Percentiles rank a stretch among this genome's conserved stretches.
Evolutionary conservation across 2,888 invertebrate genomes (phyloP).

Genomic region (Lycophotia porphyrea): DNA sequence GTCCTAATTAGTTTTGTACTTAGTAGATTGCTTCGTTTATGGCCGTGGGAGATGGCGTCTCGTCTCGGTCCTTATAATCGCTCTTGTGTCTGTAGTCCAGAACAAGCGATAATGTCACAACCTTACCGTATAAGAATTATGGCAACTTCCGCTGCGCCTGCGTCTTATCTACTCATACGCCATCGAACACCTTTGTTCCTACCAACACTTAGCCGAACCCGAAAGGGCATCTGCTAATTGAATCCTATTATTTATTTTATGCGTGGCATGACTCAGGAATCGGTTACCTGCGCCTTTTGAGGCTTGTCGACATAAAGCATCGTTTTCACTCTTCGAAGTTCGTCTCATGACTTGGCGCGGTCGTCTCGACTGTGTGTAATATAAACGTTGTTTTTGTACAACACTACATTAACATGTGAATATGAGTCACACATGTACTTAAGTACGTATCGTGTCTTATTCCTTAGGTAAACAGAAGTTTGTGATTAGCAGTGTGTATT

Average conservation of each 20-base stretch:
- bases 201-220: constrained; percentile 76
- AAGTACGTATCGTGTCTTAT: constrained; percentile 67
- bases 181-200: constrained; percentile 80
- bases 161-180: constrained; percentile 74
- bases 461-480: constrained; percentile 67
- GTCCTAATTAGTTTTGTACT: constrained; percentile 43
- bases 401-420: constrained; percentile 69
- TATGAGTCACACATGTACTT: constrained; percentile 70
- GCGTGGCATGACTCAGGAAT: constrained; percentile 72
- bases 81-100: constrained; percentile 12
- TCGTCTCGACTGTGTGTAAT: constrained; percentile 44
- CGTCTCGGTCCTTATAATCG: constrained; percentile 12
- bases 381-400: constrained; percentile 67
- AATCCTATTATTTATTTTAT: constrained; percentile 79
- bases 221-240: constrained; percentile 79
- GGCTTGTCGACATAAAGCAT: constrained; percentile 46
- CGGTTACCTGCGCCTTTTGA: constrained; percentile 65
- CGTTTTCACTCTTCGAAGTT: constrained; percentile 53
- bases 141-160: constrained; percentile 80
- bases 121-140: constrained; percentile 66
- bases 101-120: constrained; percentile 56
- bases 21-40: constrained; percentile 29
- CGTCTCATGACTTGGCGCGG: constrained; percentile 16
- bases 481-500: constrained; percentile 70
- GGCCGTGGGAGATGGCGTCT: constrained; percentile 24